Evolutionary conservation across 2,797 vertebrate species (phyloP).

Genomic region (Pseudocheirus occidentalis): DNA sequence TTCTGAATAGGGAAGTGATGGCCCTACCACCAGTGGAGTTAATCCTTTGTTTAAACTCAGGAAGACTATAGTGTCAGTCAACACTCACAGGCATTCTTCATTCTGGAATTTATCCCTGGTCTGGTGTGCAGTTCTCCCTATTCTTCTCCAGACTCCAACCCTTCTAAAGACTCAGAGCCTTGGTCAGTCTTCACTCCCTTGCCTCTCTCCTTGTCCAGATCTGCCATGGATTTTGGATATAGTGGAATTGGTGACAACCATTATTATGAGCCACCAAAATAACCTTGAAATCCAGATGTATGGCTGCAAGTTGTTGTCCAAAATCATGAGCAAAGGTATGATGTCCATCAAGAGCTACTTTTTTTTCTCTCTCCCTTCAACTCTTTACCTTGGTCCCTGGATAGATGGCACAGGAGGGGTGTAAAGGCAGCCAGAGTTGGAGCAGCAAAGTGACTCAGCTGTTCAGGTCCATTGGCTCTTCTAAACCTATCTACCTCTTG

Average conservation of each 20-base stretch:
- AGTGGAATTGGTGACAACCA: slow-evolving; percentile 48
- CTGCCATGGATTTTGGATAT: slow-evolving; percentile 45
- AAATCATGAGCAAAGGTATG: slow-evolving; percentile 50
- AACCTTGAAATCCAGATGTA: slow-evolving; percentile 74
- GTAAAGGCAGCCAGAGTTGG: not conserved
- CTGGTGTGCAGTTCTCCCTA: not conserved
- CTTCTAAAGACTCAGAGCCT: not conserved
- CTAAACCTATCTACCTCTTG: not conserved
- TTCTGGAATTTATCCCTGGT: not conserved
- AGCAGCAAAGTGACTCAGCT: not conserved
- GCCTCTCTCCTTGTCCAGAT: not conserved
- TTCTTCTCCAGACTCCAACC: not conserved
- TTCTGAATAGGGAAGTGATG: not conserved
- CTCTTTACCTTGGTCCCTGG: not conserved
- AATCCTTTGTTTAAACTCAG: too few relatives aligned
- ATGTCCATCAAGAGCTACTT: too few relatives aligned
- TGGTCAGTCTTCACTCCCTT: not conserved
- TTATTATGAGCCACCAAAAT: slow-evolving; percentile 77
- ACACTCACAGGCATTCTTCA: not conserved
- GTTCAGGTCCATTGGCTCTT: not conserved
- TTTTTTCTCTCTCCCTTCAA: not conserved
- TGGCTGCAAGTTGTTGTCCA: slow-evolving; percentile 79
- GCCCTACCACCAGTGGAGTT: not conserved
- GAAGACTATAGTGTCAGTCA: not conserved
- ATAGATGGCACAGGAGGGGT: not conserved